Conservation (phyloP, 2,113 vertebrate genomes). For the Chionis minor region DNA sequence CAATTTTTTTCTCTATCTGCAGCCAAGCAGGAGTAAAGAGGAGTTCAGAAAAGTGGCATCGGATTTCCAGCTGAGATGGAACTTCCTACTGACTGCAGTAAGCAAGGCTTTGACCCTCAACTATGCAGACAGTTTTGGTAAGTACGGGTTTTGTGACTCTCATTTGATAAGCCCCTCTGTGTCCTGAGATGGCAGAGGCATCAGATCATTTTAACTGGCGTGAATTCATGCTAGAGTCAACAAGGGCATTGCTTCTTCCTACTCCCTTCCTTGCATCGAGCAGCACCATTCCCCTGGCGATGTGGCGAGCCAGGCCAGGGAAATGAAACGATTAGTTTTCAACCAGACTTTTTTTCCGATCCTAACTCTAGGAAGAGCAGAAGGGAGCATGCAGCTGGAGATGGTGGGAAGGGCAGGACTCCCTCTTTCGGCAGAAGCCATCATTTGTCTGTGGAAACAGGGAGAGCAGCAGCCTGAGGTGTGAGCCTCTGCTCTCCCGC, state of each 20-base stretch:
- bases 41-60: slow-evolving; percentile 59
- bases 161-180: accelerated
- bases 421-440: background rate
- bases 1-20: background rate
- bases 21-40: slow-evolving; percentile 69
- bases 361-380: background rate
- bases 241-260: background rate
- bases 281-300: background rate
- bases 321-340: background rate
- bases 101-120: slow-evolving; percentile 71
- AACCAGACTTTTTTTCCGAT: background rate
- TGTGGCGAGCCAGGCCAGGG: background rate
- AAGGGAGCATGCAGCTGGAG: background rate
- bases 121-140: slow-evolving; percentile 68
- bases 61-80: slow-evolving; percentile 74
- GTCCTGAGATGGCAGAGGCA: background rate
- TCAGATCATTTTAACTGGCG: background rate
- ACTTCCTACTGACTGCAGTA: slow-evolving; percentile 60
- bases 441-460: background rate
- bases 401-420: background rate
- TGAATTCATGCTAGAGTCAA: background rate
- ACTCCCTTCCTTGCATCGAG: background rate
- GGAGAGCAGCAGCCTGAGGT: background rate
- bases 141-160: background rate
- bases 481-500: background rate